Base-by-base conservation (phyloP, 1,140 invertebrate genomes). In the Cardiocondyla obscurior region DNA sequence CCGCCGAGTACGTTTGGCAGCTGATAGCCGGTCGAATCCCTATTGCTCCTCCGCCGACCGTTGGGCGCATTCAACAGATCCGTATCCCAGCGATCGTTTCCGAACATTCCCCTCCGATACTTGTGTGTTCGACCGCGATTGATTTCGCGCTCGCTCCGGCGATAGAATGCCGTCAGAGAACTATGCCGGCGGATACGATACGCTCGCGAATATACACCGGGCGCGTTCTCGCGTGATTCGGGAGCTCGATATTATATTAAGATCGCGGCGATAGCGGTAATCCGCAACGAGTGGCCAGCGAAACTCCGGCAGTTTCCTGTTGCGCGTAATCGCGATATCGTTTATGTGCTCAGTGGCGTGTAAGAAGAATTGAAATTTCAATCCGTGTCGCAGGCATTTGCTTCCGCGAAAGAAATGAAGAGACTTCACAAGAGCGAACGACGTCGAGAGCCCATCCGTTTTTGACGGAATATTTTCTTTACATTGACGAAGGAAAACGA, bases 61-160 rank as follows among this genome's bases (percentile, higher is more conserved):
- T 19, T 16, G 42, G 16, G 46, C 74, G 33, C n/a, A 69, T 79
- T 53, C 19, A 67, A 69, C 62, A 65, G 33, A 12, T 33, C 60
- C 74, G 33, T 53, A 67, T 67, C 62, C 44, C 60, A 10, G 39
- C 46, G 74, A 69, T 49, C 62, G 33, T 69, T n/a, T 22, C 62
- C 22, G 46, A 79, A 25, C 36, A 25, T 22, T 30, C 25, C 25
- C 36, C 25, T 4, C 28, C 74, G 49, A 69, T 79, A 69, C 46
- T 22, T 42, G 74, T 16, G 53, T 46, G 74, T 57, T 79, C 62
- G 65, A 67, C 62, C 33, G 33, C 46, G 74, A 79, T 77, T 77
- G 74, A 77, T 77, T 53, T 67, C 42, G 19, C 42, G 19, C 33
- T 14, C 70, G 16, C 19, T 28, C n/a, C n/a, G n/a, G 44, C 30